Evolutionary conservation across 2,797 vertebrate genomes (phyloP).

Genomic region (Chloroceryle inda): DNA sequence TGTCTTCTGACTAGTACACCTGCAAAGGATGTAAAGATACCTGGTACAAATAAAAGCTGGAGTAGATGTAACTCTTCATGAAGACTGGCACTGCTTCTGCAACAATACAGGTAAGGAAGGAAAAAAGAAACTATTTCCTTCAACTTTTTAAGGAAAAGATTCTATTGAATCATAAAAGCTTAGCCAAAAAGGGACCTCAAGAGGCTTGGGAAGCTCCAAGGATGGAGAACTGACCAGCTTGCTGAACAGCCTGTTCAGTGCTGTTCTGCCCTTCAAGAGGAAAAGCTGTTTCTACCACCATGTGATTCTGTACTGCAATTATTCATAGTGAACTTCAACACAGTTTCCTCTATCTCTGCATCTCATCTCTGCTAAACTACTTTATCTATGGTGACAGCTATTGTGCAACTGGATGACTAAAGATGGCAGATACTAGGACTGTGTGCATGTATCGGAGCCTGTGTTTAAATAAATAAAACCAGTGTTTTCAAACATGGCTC

Average conservation of each 20-base stretch:
- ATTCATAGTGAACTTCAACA: constrained; percentile 33
- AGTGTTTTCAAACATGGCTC: constrained; percentile 66
- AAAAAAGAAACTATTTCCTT: neutral
- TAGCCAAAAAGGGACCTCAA: neutral
- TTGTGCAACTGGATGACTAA: constrained; percentile 67
- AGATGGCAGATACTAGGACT: constrained; percentile 52
- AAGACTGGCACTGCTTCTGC: neutral
- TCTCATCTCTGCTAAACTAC: neutral
- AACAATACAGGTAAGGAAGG: neutral
- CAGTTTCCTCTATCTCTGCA: constrained; percentile 6
- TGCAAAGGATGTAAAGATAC: neutral
- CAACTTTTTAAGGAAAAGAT: neutral
- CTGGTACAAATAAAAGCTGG: neutral
- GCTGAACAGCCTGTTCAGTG: neutral
- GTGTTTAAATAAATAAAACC: constrained; percentile 54
- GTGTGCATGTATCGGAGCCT: neutral
- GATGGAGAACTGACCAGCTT: neutral
- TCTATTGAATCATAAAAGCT: neutral
- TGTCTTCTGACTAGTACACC: neutral
- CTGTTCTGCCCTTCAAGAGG: neutral
- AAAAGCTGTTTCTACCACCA: neutral
- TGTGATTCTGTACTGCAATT: neutral
- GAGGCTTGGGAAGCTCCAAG: neutral
- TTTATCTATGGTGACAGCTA: constrained; percentile 38
- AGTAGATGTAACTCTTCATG: neutral